Evolutionary conservation across 2,888 invertebrate genomes (phyloP), one percentile per base, ranked within the genome.

Genomic region (Lasioglossum pauxillum): DNA sequence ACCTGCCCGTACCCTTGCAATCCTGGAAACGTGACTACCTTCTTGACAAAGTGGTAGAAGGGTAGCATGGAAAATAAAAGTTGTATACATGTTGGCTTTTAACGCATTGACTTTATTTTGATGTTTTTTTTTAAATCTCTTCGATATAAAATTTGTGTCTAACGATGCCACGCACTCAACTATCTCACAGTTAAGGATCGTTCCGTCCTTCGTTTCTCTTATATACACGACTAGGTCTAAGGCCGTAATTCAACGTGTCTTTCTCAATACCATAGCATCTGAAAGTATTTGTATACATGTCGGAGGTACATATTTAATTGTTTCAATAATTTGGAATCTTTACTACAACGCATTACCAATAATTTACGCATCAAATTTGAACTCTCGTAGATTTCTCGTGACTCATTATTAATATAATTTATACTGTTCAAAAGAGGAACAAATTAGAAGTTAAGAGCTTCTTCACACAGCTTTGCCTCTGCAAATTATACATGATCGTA

Each of bases 71-170:
- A 35, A 14, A 74, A 74, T 74, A 53, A 72, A 46, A 78, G 81
- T 60, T 35, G 23, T 57, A 31, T 1, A 41, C 67, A 86, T 86
- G 86, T 92, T 92, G 92, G 91, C 92, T 94, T 93, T 94, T 94
- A 93, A 93, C 90, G 89, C 89, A 92, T 92, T 93, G 92, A 93
- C 92, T 94, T 94, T 94, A 93, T 94, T 94, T 92, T 93, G 93
- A 93, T 94, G 93, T 92, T 93, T 93, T 92, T 92, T 91, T 92
- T 93, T 93, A 93, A 93, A 94, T 94, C 93, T 95, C 93, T 95
- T 94, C 92, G 93, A 95, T 95, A 95, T 95, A 95, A 95, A 95
- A 95, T 94, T 95, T 95, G 92, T 93, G 93, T 95, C 93, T 93
- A 94, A 94, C 94, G 94, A 95, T 95, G 94, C 94, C 94, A 93